Evolutionary conservation across 2,888 invertebrate genomes (phyloP), one percentile per base, ranked within the genome.

Genomic region (Dione juno): DNA sequence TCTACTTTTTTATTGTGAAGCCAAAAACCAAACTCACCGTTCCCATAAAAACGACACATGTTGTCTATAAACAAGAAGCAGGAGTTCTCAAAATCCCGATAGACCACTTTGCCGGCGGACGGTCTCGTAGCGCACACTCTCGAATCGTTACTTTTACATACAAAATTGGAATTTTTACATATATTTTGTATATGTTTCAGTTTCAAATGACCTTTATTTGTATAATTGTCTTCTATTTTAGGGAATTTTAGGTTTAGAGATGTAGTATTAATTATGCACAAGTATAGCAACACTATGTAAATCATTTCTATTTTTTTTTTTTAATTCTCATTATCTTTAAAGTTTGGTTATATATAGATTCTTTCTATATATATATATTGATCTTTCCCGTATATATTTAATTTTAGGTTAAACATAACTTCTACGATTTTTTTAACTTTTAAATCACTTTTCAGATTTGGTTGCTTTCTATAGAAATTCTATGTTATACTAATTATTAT

Each of bases 41-140:
- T 70, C 0, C 81, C 84, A 1, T 85, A 84, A 74, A 80, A 63
- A 9, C 85, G 83, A 50, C 90, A 90, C 83, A 90, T 85, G 70
- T 90, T 90, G 43, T 72, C 77, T 63, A 89, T 70, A 77, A 88
- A 88, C 69, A 90, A 76, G 72, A 77, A 85, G 67, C 90, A 90
- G 0, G 81, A 76, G 67, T 88, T 90, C 1, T 77, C 63, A 74
- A 84, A 90, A n/a, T 85, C 80, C 28, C 76, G 81, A 72, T 81
- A 84, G 10, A 78, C 74, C 3, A 50, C 67, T 6, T 57, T 76
- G 0, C 74, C 67, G 9, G 79, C 74, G 0, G 70, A 1, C 1
- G 75, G 45, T 63, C 86, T 78, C 1, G 82, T 70, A 0, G 83
- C 76, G 74, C 90, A 90, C 0, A 90, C 53, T 0, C 58, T 67